Conservation (phyloP, 2,113 vertebrate genomes). For the Eulemur rufifrons region DNA sequence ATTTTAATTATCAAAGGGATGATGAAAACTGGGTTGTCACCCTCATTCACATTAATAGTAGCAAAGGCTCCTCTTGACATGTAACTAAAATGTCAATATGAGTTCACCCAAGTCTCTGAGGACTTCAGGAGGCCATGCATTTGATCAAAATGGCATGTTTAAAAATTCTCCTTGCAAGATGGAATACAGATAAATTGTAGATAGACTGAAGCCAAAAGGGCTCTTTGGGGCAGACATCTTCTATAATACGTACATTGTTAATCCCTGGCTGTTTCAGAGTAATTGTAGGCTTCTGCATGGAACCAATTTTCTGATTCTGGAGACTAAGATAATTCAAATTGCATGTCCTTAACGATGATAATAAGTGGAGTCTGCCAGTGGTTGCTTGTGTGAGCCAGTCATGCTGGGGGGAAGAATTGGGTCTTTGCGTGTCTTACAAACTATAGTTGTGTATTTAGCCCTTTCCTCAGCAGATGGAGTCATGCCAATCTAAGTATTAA, state of each 20-base stretch:
- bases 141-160: slow-evolving; percentile 48
- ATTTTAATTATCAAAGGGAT: background rate
- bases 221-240: background rate
- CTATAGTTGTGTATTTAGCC: background rate
- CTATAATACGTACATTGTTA: slow-evolving; percentile 7
- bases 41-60: background rate
- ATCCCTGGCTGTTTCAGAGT: slow-evolving; percentile 26
- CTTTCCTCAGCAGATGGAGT: background rate
- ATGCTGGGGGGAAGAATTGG: background rate
- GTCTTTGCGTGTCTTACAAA: background rate
- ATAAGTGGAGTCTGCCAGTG: slow-evolving; percentile 30
- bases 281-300: slow-evolving; percentile 52
- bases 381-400: background rate
- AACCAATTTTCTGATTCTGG: slow-evolving; percentile 58
- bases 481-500: background rate
- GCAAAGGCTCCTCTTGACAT: slow-evolving; percentile 16
- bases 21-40: background rate
- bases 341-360: slow-evolving; percentile 50
- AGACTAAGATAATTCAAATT: slow-evolving; percentile 65
- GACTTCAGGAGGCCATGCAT: slow-evolving; percentile 22
- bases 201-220: background rate
- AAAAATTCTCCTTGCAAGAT: slow-evolving; percentile 53
- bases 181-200: slow-evolving; percentile 44
- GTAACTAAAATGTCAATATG: background rate
- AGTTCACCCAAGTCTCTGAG: background rate